phyloP scores from a whole-genome alignment of 2,113 vertebrate genomes.

The Leptobrachium ailaonicum region DNA sequence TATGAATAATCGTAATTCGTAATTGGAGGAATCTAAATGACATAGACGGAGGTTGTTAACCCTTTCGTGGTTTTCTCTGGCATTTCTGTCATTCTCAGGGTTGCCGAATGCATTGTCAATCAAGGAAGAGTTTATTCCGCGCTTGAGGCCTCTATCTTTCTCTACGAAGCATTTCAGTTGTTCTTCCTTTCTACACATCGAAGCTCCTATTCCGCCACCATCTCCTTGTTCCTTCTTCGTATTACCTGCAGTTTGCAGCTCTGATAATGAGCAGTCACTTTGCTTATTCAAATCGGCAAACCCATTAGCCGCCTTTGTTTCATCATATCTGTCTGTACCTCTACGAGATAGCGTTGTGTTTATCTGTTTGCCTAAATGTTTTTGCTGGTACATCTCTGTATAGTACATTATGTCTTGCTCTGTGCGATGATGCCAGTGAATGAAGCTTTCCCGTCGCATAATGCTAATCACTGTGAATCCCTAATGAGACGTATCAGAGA shows the following conservation, averaged over 20 bases:
- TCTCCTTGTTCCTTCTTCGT: neutral
- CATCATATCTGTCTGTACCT: constrained; percentile 3
- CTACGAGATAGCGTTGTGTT: constrained; percentile 24
- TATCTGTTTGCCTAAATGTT: constrained; percentile 39
- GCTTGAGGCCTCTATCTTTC: too few species aligned
- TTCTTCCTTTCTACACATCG: neutral
- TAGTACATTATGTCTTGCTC: neutral
- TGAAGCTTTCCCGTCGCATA: constrained; percentile 40
- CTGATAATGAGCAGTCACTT: constrained; percentile 18
- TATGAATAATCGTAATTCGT: neutral
- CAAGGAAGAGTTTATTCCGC: too few species aligned
- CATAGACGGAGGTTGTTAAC: too few species aligned
- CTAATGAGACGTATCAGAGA: constrained; percentile 48
- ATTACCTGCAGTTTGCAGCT: constrained; percentile 6
- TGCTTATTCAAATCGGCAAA: neutral
- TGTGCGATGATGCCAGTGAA: constrained; percentile 16
- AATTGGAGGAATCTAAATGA: neutral
- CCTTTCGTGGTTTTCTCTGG: too few species aligned
- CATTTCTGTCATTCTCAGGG: too few species aligned
- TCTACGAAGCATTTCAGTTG: too few species aligned
- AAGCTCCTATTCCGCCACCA: neutral
- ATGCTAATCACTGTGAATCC: constrained; percentile 35
- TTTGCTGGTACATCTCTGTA: constrained; percentile 24
- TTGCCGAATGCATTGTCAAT: too few species aligned
- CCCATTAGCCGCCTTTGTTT: constrained; percentile 18